Percentiles rank a stretch among this genome's conserved stretches.
These are phyloP conservation scores for Brachionus calyciflorus DNA, from an alignment of 1,140 invertebrate genomes.

Conservation along the genomic window DNA sequence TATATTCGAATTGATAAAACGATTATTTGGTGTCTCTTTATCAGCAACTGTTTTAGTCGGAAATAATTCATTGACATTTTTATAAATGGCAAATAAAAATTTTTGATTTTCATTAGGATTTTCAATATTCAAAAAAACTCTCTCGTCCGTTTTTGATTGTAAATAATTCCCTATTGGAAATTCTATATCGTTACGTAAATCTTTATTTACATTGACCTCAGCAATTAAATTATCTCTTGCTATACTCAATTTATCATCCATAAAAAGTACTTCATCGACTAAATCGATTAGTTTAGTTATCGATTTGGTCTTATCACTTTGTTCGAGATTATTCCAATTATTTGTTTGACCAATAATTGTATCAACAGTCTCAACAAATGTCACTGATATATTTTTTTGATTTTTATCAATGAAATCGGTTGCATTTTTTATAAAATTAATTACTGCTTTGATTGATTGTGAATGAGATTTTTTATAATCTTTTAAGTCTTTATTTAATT, in stretches of 20 bases:
- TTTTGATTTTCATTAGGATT: conserved; percentile 20
- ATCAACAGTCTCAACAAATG: not conserved
- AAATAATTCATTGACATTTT: conserved; percentile 22
- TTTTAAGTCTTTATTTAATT: not conserved
- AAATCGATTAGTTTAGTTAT: conserved; percentile 31
- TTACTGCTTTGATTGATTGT: not conserved
- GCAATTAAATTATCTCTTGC: not conserved
- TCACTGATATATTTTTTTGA: not conserved
- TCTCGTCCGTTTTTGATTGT: not conserved
- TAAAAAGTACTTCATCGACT: conserved; percentile 10
- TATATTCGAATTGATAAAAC: conserved; percentile 39
- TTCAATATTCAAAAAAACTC: not conserved
- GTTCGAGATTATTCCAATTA: not conserved
- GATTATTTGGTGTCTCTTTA: not conserved
- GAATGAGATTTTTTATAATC: not conserved
- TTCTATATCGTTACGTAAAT: not conserved
- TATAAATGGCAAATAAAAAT: conserved; percentile 38
- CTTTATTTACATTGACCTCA: conserved; percentile 4
- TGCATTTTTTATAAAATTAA: conserved; percentile 20
- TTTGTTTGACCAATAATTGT: not conserved
- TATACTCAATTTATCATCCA: not conserved
- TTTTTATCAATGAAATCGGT: not conserved
- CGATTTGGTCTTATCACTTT: not conserved
- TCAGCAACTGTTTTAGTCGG: not conserved
- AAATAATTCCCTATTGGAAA: not conserved